Evolutionary conservation across 2,113 vertebrate genomes (phyloP).

Genomic region (Glareola pratincola): DNA sequence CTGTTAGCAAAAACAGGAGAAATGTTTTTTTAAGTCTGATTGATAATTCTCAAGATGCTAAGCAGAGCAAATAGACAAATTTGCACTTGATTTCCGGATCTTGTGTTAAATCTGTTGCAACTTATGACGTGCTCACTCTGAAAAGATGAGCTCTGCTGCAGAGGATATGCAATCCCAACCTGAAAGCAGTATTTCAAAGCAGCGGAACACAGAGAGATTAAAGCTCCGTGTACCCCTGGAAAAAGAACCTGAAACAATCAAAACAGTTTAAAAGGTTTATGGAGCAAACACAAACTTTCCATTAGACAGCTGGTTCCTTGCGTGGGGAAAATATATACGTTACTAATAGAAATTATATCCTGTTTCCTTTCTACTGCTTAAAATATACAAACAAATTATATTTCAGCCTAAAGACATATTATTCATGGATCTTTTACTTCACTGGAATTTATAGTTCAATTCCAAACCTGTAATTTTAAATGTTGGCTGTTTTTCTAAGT

Average conservation of each 20-base stretch:
- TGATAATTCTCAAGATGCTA: neutral
- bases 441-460: constrained; percentile 40
- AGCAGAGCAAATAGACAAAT: neutral
- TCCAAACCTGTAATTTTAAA: constrained; percentile 51
- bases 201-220: neutral
- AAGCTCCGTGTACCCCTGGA: neutral
- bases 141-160: neutral
- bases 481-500: constrained; percentile 52
- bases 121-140: neutral
- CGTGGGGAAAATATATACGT: constrained; percentile 30
- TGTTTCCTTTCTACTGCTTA: constrained; percentile 52
- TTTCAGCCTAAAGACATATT: constrained; percentile 42
- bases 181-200: neutral
- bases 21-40: neutral
- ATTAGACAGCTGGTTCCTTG: constrained; percentile 31
- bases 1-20: neutral
- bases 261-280: constrained; percentile 26
- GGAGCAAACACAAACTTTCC: constrained; percentile 36
- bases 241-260: neutral
- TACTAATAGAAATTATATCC: constrained; percentile 52
- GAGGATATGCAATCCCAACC: neutral
- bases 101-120: neutral
- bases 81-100: neutral
- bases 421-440: constrained; percentile 41
- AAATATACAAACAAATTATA: constrained; percentile 57